Percentiles rank a stretch among this genome's conserved stretches.
These are phyloP conservation scores for Sceliomorpha sp. DNA, from an alignment of 2,888 invertebrate genomes.

Conservation along the genomic window DNA sequence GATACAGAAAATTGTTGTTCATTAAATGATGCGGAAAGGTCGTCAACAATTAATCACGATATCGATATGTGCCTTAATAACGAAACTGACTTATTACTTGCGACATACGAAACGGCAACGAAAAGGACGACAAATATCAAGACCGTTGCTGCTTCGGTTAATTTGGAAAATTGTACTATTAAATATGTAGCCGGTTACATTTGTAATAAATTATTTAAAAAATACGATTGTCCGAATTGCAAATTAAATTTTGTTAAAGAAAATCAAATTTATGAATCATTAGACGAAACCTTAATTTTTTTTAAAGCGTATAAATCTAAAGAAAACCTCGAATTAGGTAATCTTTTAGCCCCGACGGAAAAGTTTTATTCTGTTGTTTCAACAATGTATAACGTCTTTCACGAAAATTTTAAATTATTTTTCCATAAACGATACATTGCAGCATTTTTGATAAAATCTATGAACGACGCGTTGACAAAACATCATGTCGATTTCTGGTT, in stretches of 20 bases:
- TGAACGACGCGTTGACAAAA: background rate
- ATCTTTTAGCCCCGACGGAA: background rate
- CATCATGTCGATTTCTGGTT: background rate
- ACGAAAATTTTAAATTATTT: background rate
- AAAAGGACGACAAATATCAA: too few species aligned
- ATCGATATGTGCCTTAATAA: background rate
- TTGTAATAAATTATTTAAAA: background rate
- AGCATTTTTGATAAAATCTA: background rate
- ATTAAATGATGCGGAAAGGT: too few species aligned
- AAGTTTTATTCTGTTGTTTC: background rate
- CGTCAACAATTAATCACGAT: too few species aligned
- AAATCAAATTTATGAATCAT: background rate
- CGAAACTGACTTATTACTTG: too few species aligned
- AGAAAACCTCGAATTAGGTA: background rate
- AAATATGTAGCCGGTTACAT: slow-evolving; percentile 18
- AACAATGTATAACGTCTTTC: slow-evolving; percentile 4
- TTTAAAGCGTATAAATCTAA: slow-evolving; percentile 3
- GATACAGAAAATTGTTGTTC: too few species aligned
- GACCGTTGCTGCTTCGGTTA: too few species aligned
- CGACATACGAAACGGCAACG: too few species aligned
- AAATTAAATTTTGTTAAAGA: background rate
- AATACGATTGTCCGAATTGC: background rate
- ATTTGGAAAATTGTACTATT: slow-evolving; percentile 4
- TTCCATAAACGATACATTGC: background rate
- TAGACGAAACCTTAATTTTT: slow-evolving; percentile 3